Conservation (phyloP, 2,888 invertebrate genomes). For the Cheilosia vernalis region DNA sequence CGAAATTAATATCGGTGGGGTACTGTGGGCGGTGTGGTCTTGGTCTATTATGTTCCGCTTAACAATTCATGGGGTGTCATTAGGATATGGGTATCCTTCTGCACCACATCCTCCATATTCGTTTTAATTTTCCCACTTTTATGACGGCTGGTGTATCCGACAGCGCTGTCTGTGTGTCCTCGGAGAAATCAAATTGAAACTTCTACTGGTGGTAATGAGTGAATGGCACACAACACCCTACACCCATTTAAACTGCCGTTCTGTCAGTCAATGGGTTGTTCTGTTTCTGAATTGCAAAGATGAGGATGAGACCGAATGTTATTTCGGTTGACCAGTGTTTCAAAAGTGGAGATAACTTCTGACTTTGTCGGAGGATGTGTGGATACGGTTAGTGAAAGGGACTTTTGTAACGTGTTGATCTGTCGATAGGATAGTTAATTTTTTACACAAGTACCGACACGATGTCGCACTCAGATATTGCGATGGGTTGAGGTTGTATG, state of each 20-base stretch:
- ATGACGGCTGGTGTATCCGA: constrained; percentile 59
- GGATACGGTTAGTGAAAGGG: constrained; percentile 10
- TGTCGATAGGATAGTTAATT: constrained; percentile 14
- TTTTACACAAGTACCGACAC: neutral
- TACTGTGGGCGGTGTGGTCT: neutral
- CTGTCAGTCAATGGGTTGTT: constrained; percentile 16
- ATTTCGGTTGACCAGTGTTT: constrained; percentile 54
- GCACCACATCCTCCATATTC: constrained; percentile 31
- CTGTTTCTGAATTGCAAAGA: constrained; percentile 36
- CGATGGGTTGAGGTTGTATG: too few species aligned
- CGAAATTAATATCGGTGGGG: constrained; percentile 59
- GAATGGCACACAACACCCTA: constrained; percentile 34
- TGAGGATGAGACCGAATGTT: constrained; percentile 30
- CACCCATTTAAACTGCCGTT: constrained; percentile 31
- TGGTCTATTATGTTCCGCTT: constrained; percentile 23
- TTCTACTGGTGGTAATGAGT: constrained; percentile 17
- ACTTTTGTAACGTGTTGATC: constrained; percentile 5
- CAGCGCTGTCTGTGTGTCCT: constrained; percentile 43
- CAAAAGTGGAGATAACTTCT: constrained; percentile 24
- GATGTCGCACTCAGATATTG: neutral
- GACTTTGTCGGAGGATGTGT: constrained; percentile 1
- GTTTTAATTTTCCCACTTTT: constrained; percentile 69
- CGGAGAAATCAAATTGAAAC: constrained; percentile 65
- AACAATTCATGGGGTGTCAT: constrained; percentile 66
- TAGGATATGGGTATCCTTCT: constrained; percentile 33